phyloP scores from a whole-genome alignment of 1,140 invertebrate genomes.

The Agrilus planipennis region DNA sequence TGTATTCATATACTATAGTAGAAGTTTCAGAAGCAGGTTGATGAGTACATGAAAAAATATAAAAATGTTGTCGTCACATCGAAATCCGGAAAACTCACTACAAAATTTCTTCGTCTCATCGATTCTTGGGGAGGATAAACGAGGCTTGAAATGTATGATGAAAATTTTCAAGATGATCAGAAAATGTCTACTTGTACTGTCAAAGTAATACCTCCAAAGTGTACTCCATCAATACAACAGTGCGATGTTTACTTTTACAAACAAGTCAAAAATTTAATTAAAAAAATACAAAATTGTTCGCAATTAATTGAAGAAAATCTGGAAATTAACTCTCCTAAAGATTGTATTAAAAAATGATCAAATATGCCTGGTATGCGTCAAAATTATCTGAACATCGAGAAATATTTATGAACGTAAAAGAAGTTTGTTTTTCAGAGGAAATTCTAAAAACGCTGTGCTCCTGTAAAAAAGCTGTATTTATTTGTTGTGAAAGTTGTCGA shows the following conservation, averaged over 20 bases:
- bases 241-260: conserved; percentile 22
- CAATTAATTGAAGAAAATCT: too few species aligned
- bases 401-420: too few species aligned
- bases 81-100: conserved; percentile 13
- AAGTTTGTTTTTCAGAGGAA: too few species aligned
- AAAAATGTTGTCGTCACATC: conserved; percentile 9
- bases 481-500: too few species aligned
- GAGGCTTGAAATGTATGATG: conserved; percentile 8
- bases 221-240: conserved; percentile 14
- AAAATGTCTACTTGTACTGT: conserved; percentile 7
- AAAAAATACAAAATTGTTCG: neutral
- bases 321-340: too few species aligned
- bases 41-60: conserved; percentile 8
- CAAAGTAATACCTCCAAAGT: conserved; percentile 17
- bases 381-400: too few species aligned
- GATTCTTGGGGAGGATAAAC: conserved; percentile 18
- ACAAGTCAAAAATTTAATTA: conserved; percentile 15
- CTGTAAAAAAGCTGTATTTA: too few species aligned
- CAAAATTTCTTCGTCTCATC: conserved; percentile 15
- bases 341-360: too few species aligned
- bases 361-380: too few species aligned
- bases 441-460: too few species aligned
- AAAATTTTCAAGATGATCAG: conserved; percentile 8
- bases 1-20: too few species aligned
- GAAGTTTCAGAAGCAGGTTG: conserved; percentile 7